Percentiles rank a stretch among this genome's conserved stretches.
These are phyloP conservation scores for Discoglossus pictus DNA, from an alignment of 2,797 vertebrate species.

Conservation along the genomic window DNA sequence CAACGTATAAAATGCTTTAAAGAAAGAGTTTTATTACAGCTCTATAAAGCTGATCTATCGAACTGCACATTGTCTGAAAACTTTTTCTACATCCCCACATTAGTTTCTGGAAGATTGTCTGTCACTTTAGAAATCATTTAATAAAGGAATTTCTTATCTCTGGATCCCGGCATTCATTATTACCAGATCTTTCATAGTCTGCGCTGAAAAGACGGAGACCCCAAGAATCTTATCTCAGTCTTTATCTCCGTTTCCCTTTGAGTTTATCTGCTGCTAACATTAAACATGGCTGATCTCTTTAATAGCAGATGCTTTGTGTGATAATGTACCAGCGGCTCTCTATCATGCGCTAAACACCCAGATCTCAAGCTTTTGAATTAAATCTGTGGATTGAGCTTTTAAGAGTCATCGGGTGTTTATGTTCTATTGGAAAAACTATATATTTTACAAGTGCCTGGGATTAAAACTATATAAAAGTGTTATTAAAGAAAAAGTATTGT, in stretches of 20 bases:
- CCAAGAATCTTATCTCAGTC: conserved; percentile 28
- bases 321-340: conserved; percentile 24
- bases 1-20: no score
- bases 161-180: conserved; percentile 25
- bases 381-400: no score
- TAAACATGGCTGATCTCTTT: conserved; percentile 26
- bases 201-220: conserved; percentile 25
- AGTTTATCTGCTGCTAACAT: conserved; percentile 25
- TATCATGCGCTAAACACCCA: conserved; percentile 1
- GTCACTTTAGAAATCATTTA: conserved; percentile 7
- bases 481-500: conserved; percentile 32
- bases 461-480: neutral
- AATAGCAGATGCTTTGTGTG: conserved; percentile 1
- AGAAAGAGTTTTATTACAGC: no score
- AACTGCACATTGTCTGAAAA: no score
- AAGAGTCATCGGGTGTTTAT: neutral
- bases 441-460: neutral
- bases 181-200: conserved; percentile 29
- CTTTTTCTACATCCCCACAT: no score
- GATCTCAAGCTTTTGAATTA: no score
- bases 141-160: conserved; percentile 31
- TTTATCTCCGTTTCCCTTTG: conserved; percentile 19
- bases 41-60: no score
- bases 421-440: conserved; percentile 14
- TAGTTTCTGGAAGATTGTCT: no score